Evolutionary conservation across 2,888 invertebrate genomes (phyloP), one percentile per base, ranked within the genome.

Genomic region (Leucophenga montana): DNA sequence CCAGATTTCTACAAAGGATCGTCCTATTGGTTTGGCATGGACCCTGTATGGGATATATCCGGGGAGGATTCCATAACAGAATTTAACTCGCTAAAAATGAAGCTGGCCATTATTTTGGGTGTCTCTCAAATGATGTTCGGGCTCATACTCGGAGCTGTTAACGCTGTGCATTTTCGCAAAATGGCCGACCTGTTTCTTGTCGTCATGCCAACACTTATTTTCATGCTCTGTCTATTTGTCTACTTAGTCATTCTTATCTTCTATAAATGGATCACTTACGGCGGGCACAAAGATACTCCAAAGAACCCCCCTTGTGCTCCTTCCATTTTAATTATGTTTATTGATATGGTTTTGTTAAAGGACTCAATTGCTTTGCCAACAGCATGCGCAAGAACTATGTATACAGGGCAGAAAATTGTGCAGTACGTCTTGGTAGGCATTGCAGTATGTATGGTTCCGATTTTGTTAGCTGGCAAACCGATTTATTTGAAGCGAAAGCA

Each of bases 51-150:
- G 94, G 92, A 93, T 89, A 87, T 92, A 79, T 91, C 94, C 0
- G 91, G 94, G 27, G 92, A 92, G 74, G 97, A 97, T 89, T 95
- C 97, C 87, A 97, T 98, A 77, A 94, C 95, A 71, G 97, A 96
- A 88, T 90, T 95, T 74, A 98, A 98, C 90, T 96, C 97, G 0
- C 94, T 94, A 90, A 98, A 98, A 91, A 98, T 98, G 98, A 96
- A 97, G 86, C 89, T 97, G 78, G 97, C 98, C 67, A 95, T 98
- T 70, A 95, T 98, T 69, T 92, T 98, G 83, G 98, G 98, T 56
- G 95, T 98, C 1, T 81, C 92, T 11, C 98, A 98, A 89, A 98
- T 98, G 98, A 92, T 95, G 75, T 97, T 98, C 86, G 98, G 98
- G 70, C 93, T 98, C 5, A 90, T 92, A 81, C 92, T 98, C 87